Evolutionary conservation across 2,888 invertebrate genomes (phyloP), one percentile per base, ranked within the genome.

Genomic region (Eupelmus urozonus): DNA sequence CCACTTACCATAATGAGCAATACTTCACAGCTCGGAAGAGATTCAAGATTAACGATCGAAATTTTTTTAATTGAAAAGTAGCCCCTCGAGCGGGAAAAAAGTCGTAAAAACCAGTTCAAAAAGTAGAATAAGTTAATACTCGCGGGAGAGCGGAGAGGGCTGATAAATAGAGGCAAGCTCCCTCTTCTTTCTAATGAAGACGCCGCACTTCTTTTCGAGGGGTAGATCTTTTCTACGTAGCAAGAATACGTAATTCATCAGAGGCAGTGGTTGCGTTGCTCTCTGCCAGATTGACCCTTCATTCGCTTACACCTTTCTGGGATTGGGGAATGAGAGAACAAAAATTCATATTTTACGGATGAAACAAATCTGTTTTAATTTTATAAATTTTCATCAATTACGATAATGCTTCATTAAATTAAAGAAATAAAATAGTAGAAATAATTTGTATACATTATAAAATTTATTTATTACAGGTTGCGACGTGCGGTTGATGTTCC

Each of bases 131-230:
- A 78, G 62, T 74, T 69, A 70, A 34, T 53, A 18, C 45, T 59
- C 60, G 2, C 60, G 1, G 25, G 59, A 66, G 55, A 42, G 29
- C 27, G 9, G 29, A 84, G 83, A 84, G 83, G 83, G 84, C 87
- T 88, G 88, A 88, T 88, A 88, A 88, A 89, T 89, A 85, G 87
- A 86, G 82, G 82, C 16, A 16, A 25, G 45, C 18, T 45, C 70
- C 84, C 84, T 84, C 83, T 85, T 83, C 85, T 88, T 88, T 89
- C 88, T 89, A 89, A 89, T 89, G 89, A 89, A 89, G 89, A 89
- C 87, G 86, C 88, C 85, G 85, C 87, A 86, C 87, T 9, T 86
- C 85, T 86, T 85, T 86, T 85, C 87, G 87, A 87, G 59, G 88
- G 89, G 88, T 87, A 87, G 88, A 88, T 88, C 88, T 87, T 81